phyloP scores from a whole-genome alignment of 2,888 invertebrate genomes.

The Conomelus anceps region DNA sequence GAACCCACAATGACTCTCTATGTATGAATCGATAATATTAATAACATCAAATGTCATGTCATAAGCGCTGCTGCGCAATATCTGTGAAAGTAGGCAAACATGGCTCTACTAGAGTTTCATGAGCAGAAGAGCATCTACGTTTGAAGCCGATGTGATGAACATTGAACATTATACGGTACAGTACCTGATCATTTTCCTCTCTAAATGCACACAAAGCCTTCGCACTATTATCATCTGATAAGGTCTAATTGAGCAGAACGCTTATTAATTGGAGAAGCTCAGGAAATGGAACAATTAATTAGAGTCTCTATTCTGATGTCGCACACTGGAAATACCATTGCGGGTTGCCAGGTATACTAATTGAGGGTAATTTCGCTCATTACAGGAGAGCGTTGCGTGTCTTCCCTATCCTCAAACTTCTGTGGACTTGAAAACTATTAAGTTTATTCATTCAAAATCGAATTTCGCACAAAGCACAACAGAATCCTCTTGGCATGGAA shows the following conservation, averaged over 20 bases:
- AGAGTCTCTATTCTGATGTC: background rate
- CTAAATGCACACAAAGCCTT: background rate
- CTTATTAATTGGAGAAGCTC: background rate
- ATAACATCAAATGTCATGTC: background rate
- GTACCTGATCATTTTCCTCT: background rate
- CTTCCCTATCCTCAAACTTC: background rate
- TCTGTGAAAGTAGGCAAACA: background rate
- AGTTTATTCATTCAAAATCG: background rate
- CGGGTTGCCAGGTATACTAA: background rate
- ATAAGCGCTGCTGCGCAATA: background rate
- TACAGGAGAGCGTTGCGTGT: background rate
- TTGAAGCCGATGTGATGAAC: background rate
- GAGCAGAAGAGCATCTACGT: background rate
- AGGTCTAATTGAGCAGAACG: background rate
- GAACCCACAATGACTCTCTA: background rate
- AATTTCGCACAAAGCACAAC: background rate
- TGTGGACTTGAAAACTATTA: background rate
- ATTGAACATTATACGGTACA: background rate
- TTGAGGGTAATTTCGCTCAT: background rate
- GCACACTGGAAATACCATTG: background rate
- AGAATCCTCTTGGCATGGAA: too few species aligned
- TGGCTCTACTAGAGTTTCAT: background rate
- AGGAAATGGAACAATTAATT: background rate
- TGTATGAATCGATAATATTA: background rate
- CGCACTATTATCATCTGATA: background rate